Percentiles rank a stretch among this genome's conserved stretches.
Conservation (phyloP, 2,888 invertebrate species). For the Drosophila incognita region DNA sequence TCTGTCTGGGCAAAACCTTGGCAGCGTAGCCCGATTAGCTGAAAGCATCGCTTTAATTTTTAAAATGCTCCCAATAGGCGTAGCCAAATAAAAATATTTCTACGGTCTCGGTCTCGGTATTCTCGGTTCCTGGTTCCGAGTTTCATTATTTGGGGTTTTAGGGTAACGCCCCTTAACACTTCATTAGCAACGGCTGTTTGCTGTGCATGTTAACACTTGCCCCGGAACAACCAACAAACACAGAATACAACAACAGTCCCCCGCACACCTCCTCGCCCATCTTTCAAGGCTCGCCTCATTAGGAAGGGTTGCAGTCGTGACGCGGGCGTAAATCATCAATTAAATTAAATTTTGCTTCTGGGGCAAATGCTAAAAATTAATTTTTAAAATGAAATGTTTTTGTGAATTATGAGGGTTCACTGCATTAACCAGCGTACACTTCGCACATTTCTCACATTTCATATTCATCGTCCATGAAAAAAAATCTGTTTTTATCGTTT, state of each 20-base stretch:
- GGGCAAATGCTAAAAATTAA: slow-evolving; percentile 69
- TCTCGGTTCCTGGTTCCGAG: background rate
- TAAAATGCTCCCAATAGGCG: slow-evolving; percentile 38
- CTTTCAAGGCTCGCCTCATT: slow-evolving; percentile 41
- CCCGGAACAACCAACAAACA: slow-evolving; percentile 40
- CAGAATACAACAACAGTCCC: slow-evolving; percentile 8
- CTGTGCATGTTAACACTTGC: slow-evolving; percentile 57
- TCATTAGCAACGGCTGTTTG: slow-evolving; percentile 53
- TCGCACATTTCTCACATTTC: slow-evolving; percentile 2
- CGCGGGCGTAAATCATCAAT: slow-evolving; percentile 70
- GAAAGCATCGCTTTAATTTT: slow-evolving; percentile 40
- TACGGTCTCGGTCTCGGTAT: background rate
- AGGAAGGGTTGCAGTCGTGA: slow-evolving; percentile 60
- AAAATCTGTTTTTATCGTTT: background rate
- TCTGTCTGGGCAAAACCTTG: slow-evolving; percentile 15
- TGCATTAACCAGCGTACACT: slow-evolving; percentile 6
- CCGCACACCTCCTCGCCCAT: background rate
- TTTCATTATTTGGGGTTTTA: background rate
- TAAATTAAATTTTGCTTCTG: slow-evolving; percentile 71
- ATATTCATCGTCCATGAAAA: background rate
- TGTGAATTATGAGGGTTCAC: slow-evolving; percentile 66
- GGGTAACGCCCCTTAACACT: slow-evolving; percentile 49
- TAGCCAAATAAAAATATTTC: slow-evolving; percentile 13
- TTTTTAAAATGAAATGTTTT: slow-evolving; percentile 73
- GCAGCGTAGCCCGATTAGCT: slow-evolving; percentile 29